Conservation (phyloP, 2,797 vertebrate genomes). For the Melanotaenia parkinsoni region DNA sequence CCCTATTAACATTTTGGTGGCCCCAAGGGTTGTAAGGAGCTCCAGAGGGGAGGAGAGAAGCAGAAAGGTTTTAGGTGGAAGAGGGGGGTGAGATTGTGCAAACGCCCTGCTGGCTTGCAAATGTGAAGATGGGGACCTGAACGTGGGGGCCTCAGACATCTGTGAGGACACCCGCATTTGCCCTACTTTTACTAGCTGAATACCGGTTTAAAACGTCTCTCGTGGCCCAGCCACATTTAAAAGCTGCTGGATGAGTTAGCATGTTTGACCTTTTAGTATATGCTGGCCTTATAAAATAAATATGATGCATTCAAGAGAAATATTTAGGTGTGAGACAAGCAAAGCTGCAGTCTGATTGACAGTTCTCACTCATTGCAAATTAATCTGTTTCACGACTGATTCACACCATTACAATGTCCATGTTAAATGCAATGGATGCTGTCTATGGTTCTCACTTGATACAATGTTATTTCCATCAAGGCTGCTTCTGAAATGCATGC, state of each 20-base stretch:
- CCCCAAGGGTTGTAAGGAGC: slow-evolving; percentile 53
- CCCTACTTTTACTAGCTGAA: slow-evolving; percentile 52
- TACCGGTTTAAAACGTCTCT: slow-evolving; percentile 59
- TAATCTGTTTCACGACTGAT: slow-evolving; percentile 30
- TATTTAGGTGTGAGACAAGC: slow-evolving; percentile 16
- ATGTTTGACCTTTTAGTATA: slow-evolving; percentile 48
- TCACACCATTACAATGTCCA: slow-evolving; percentile 36
- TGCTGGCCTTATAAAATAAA: slow-evolving; percentile 30
- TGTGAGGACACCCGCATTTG: slow-evolving; percentile 40
- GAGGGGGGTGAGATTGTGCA: slow-evolving; percentile 25
- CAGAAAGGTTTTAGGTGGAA: slow-evolving; percentile 14
- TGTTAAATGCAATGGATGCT: slow-evolving; percentile 50
- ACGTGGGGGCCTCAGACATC: slow-evolving; percentile 51
- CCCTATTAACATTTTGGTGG: slow-evolving; percentile 76
- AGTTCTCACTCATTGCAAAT: slow-evolving; percentile 23
- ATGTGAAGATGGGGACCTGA: slow-evolving; percentile 63
- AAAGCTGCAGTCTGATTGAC: slow-evolving; percentile 39
- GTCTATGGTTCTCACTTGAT: slow-evolving; percentile 50
- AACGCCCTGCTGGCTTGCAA: slow-evolving; percentile 59
- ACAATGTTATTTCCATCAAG: slow-evolving; percentile 58
- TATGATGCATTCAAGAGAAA: slow-evolving; percentile 20
- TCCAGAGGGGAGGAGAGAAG: slow-evolving; percentile 37
- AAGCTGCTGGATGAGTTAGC: slow-evolving; percentile 32
- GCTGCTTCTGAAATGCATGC: slow-evolving; percentile 67
- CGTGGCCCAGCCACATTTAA: slow-evolving; percentile 37